A percentile compares a stretch with the other conserved stretches of the same genome.
These are phyloP conservation scores for Catharus fuscescens DNA, from an alignment of 2,113 vertebrate genomes.

Conservation along the genomic window DNA sequence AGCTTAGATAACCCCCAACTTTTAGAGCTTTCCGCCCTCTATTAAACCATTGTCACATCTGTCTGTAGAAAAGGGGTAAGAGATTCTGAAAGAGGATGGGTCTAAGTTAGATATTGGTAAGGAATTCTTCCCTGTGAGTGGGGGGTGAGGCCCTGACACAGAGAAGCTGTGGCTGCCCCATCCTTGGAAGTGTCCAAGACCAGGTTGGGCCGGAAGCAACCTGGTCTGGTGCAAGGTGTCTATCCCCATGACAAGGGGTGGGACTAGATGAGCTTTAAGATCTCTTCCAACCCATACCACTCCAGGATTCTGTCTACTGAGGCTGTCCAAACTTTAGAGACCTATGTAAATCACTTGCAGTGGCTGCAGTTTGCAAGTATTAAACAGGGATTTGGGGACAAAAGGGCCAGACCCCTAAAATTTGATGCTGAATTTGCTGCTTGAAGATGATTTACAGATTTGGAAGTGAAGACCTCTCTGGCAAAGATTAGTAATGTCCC, in stretches of 20 bases:
- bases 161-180: neutral
- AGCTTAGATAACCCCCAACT: neutral
- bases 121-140: neutral
- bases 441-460: neutral
- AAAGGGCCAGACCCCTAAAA: neutral
- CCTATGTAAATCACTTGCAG: neutral
- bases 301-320: neutral
- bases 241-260: neutral
- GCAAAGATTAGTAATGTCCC: neutral
- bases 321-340: neutral
- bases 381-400: neutral
- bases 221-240: neutral
- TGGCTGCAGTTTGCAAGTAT: neutral
- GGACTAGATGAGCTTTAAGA: neutral
- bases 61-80: neutral
- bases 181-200: neutral
- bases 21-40: neutral
- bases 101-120: neutral
- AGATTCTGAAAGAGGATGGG: neutral
- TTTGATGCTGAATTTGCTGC: neutral
- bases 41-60: fast-evolving
- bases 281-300: neutral
- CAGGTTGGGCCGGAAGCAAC: neutral
- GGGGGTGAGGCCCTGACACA: neutral
- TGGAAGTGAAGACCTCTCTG: neutral